phyloP scores from a whole-genome alignment of 2,797 vertebrate species.

The Lutjanus argentimaculatus region DNA sequence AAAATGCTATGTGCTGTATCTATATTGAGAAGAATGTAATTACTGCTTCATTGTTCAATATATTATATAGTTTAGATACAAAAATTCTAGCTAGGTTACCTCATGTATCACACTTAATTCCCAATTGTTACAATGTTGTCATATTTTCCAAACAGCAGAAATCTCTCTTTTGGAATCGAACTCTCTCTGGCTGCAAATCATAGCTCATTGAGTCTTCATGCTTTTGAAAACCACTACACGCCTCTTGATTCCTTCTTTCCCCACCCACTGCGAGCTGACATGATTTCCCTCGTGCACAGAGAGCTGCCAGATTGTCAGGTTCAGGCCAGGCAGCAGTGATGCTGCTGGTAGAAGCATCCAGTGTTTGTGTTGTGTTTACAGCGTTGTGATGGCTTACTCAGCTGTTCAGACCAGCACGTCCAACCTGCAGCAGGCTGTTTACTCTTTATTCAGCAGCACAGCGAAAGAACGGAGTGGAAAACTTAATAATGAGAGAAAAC shows the following conservation, averaged over 20 bases:
- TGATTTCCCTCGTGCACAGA: constrained; percentile 29
- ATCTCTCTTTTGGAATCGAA: constrained; percentile 15
- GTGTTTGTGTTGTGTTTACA: constrained; percentile 68
- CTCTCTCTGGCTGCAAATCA: constrained; percentile 8
- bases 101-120: not conserved
- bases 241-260: constrained; percentile 4
- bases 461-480: not conserved
- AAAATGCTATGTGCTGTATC: constrained; percentile 1
- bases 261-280: constrained; percentile 13
- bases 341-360: constrained; percentile 72
- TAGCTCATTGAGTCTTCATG: constrained; percentile 8
- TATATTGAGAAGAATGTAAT: constrained; percentile 36
- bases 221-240: constrained; percentile 22
- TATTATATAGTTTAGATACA: not conserved
- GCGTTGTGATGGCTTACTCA: constrained; percentile 70
- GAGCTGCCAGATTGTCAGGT: constrained; percentile 60
- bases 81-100: not conserved
- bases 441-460: constrained; percentile 40
- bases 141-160: constrained; percentile 12
- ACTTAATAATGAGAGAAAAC: constrained; percentile 4
- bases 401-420: constrained; percentile 58
- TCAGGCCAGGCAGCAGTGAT: constrained; percentile 33
- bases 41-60: constrained; percentile 20
- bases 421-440: constrained; percentile 38
- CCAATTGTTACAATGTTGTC: not conserved